Base-by-base conservation (phyloP, 92 coral and sea anemone genomes). In the Epizoanthus stellaris region DNA sequence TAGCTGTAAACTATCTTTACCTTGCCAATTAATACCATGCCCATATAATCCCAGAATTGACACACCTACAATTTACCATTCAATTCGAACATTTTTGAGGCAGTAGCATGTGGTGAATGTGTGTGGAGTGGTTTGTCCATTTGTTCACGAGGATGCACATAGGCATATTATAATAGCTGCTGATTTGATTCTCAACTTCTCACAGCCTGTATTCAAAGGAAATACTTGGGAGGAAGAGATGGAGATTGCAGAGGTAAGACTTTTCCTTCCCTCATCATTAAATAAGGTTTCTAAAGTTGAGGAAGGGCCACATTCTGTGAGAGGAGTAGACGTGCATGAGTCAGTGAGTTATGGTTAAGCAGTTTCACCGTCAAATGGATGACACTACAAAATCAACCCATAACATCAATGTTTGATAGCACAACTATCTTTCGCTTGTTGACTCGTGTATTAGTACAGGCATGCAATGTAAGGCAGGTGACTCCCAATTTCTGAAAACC, bases 221-320 rank as follows among this genome's bases (percentile, higher is more conserved):
- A 80, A 53, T 63, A 84, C 94, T 2, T 91, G 89, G 87, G 95
- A 92, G n/a, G 98, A 88, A 71, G 99, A 97, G 82, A 93, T 90
- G 93, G 99, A 97, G 83, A 97, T 97, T 36, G 91, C 96, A 4
- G 98, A 97, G 99, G 98, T 96, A 85, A 73, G 56, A 15, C 42
- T 9, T 64, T 25, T 4, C 42, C 61, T 43, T 81, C 40, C 30
- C 13, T 25, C 23, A 43, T n/a, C n/a, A 49, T 14, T 25, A 12
- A 74, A 49, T 39, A 5, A 45, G 65, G 6, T 42, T 25, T 64
- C n/a, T 21, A 20, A 39, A 36, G 40, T 23, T 10, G 25, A 40
- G 53, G 16, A 38, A 5, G 6, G 6, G 17, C 36, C 9, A 6
- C 54, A 52, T 36, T 59, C 4, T 80, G 25, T 25, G 6, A 77